Base-by-base conservation (phyloP, 2,888 invertebrate species). In the Anagyrus pseudococci region DNA sequence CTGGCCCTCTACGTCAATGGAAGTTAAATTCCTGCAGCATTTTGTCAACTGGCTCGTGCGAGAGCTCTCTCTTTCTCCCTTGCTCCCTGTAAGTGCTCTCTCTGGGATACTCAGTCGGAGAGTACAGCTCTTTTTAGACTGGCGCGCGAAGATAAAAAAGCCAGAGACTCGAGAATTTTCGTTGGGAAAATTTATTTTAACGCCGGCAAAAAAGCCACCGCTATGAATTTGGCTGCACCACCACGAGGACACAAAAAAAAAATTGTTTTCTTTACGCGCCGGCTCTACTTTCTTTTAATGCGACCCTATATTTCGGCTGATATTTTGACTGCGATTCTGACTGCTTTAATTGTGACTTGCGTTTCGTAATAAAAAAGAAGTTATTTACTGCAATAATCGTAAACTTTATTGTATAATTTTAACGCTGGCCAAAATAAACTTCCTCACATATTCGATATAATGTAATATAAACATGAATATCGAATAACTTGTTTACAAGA, bases 11-110 rank as follows among this genome's bases (percentile, higher is more conserved):
- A 46, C 57, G 53, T 58, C 64, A 47, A 58, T 53, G 58, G 58
- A 50, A 60, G 57, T 63, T 60, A 63, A 60, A 67, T 61, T 64
- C 55, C 56, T 23, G 61, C 61, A 54, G 64, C 64, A 48, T 61
- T 64, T 64, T 64, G 64, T 62, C 63, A 66, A 63, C 41, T 25
- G 23, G 20, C 23, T 13, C 26, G 23, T n/a, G 25, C 59, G 7
- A 25, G 26, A 33, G 43, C 49, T 50, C 47, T 44, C 52, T 49
- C 50, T 22, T 25, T 48, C 56, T 44, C 29, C 40, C 59, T 29
- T 48, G 13, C 37, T 54, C 6, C 46, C 37, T 44, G 50, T 57
- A 61, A 63, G 55, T 63, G 56, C 63, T 48, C 48, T 29, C 29
- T 50, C 4, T 22, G 41, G 23, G 49, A 40, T 56, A 44, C 56